Conservation (phyloP, 30 jellyfish, hydroid and myxozoan species). For the Turritopsis dohrnii region DNA sequence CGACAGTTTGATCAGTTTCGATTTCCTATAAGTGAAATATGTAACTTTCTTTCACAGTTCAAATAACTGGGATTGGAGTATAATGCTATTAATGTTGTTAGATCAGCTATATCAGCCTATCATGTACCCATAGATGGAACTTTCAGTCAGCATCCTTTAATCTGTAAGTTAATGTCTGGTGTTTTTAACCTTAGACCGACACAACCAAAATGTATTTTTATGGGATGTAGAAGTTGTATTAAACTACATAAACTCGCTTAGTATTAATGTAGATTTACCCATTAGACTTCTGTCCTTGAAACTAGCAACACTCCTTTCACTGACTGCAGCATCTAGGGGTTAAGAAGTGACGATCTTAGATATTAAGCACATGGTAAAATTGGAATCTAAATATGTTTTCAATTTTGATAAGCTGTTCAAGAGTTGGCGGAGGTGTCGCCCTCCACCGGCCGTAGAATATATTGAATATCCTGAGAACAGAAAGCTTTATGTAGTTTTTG, state of each 20-base stretch:
- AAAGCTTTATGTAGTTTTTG: neutral
- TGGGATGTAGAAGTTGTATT: neutral
- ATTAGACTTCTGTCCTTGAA: neutral
- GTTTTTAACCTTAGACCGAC: conserved; percentile 21
- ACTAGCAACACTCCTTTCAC: neutral
- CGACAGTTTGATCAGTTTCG: conserved; percentile 28
- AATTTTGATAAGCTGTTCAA: neutral
- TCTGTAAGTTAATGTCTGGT: conserved; percentile 2
- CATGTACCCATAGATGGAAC: conserved; percentile 21
- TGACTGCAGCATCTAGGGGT: neutral
- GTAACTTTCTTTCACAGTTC: conserved; percentile 2
- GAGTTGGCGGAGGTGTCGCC: neutral
- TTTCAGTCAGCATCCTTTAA: conserved; percentile 18
- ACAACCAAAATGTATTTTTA: conserved; percentile 11
- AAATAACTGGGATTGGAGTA: neutral
- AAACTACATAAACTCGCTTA: neutral
- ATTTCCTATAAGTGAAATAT: neutral
- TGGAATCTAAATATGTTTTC: neutral
- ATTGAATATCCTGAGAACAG: neutral
- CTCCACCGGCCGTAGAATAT: neutral
- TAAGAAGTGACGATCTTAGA: neutral
- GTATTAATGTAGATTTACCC: neutral
- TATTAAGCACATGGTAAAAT: neutral
- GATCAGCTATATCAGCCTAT: conserved; percentile 10
- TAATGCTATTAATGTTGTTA: neutral